A percentile compares a stretch with the other conserved stretches of the same genome.
These are phyloP conservation scores for Sebastolobus alascanus DNA, from an alignment of 2,797 vertebrate species.

Conservation along the genomic window DNA sequence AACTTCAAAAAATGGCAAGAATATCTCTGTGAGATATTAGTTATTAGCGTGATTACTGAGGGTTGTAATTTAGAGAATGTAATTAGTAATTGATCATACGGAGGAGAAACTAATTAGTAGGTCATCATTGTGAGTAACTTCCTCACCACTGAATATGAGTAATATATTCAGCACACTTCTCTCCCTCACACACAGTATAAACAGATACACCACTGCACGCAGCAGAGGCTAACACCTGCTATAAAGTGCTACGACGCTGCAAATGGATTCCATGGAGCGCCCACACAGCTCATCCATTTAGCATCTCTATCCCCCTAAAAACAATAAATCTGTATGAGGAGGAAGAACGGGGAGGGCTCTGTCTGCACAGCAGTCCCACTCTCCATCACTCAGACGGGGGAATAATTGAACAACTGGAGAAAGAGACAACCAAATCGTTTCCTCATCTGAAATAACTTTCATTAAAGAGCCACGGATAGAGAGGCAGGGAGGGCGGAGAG, in stretches of 20 bases:
- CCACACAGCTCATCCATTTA: slow-evolving; percentile 64
- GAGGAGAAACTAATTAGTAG: slow-evolving; percentile 48
- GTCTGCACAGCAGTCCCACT: slow-evolving; percentile 45
- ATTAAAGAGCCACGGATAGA: slow-evolving; percentile 52
- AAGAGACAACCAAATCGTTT: slow-evolving; percentile 68
- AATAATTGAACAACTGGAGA: slow-evolving; percentile 77
- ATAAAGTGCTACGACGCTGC: slow-evolving; percentile 31
- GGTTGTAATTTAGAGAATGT: slow-evolving; percentile 31
- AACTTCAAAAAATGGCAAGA: slow-evolving; percentile 2
- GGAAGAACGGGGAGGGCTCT: background rate
- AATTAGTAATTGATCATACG: slow-evolving; percentile 53
- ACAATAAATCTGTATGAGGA: slow-evolving; percentile 60
- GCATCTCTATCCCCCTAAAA: slow-evolving; percentile 60
- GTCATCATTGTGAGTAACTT: slow-evolving; percentile 46
- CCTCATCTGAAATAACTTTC: slow-evolving; percentile 73
- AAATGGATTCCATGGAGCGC: slow-evolving; percentile 64
- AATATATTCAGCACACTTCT: slow-evolving; percentile 31
- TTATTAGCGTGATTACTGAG: slow-evolving; percentile 38
- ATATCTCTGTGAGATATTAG: background rate
- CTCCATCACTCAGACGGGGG: slow-evolving; percentile 72
- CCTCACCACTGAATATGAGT: slow-evolving; percentile 28
- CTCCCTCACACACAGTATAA: slow-evolving; percentile 26
- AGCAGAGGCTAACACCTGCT: slow-evolving; percentile 53
- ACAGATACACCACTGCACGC: slow-evolving; percentile 35
- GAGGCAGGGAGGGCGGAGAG: slow-evolving; percentile 1